Conservation (phyloP, 2,797 vertebrate species). For the Sebastes kiyomatsui region DNA sequence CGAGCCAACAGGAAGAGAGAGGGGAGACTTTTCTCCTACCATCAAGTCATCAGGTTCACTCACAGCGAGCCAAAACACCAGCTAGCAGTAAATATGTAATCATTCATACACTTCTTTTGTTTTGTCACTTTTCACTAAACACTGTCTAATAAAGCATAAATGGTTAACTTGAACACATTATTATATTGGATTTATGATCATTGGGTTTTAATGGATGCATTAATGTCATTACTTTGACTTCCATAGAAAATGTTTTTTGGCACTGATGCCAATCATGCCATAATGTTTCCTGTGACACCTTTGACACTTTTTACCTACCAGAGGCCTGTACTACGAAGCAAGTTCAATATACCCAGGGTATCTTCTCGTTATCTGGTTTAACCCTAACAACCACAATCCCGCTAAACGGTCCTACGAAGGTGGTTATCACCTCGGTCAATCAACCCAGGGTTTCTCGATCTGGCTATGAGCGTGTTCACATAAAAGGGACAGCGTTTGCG, state of each 20-base stretch:
- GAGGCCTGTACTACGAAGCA: too few relatives aligned
- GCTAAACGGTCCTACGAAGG: too few relatives aligned
- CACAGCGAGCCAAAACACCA: neutral
- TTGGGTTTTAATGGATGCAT: neutral
- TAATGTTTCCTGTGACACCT: neutral
- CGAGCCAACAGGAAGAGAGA: slow-evolving; percentile 2
- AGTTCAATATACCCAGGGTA: too few relatives aligned
- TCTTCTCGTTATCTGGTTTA: too few relatives aligned
- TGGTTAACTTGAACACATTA: neutral
- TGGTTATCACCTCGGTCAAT: too few relatives aligned
- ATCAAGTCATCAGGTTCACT: slow-evolving; percentile 1
- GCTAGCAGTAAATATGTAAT: neutral
- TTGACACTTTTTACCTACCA: neutral
- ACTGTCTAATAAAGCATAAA: neutral
- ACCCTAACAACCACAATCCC: too few relatives aligned
- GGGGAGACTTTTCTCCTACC: neutral
- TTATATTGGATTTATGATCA: neutral
- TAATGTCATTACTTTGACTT: neutral
- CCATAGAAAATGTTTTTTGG: neutral
- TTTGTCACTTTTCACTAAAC: neutral
- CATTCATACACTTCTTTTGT: neutral
- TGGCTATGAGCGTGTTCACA: too few relatives aligned
- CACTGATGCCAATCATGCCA: neutral
- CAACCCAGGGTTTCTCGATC: too few relatives aligned
- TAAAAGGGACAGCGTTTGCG: too few relatives aligned